Percentiles rank a stretch among this genome's conserved stretches.
These are phyloP conservation scores for Elgonia sp. DNA, from an alignment of 2,888 invertebrate genomes.

Conservation along the genomic window DNA sequence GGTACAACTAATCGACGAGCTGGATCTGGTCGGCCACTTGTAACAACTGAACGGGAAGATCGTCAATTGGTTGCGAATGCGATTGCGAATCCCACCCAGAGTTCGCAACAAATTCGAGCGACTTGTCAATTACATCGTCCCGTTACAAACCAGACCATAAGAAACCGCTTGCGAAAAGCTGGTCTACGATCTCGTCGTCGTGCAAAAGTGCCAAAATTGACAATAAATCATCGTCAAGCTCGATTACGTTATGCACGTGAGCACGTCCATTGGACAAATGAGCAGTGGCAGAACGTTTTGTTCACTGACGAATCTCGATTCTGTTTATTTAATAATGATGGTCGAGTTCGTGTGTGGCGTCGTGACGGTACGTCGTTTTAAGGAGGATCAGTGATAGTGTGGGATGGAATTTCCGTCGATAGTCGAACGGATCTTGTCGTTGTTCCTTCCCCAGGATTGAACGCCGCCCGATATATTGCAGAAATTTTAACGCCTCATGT, in stretches of 20 bases:
- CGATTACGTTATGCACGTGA: background rate
- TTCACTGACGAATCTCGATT: background rate
- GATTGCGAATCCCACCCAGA: background rate
- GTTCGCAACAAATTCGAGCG: background rate
- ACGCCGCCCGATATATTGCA: background rate
- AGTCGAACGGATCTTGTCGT: background rate
- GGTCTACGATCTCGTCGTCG: background rate
- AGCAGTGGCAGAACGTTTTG: background rate
- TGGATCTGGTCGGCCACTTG: background rate
- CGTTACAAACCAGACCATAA: background rate
- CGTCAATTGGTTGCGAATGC: too few relatives aligned
- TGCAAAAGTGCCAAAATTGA: background rate
- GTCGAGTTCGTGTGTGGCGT: background rate
- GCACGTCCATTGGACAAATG: background rate
- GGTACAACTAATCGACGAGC: background rate
- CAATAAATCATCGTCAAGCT: background rate
- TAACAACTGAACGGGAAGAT: too few relatives aligned
- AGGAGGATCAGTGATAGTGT: background rate
- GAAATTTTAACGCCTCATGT: constrained; percentile 2
- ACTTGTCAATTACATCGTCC: background rate
- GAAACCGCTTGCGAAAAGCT: background rate
- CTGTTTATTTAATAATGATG: background rate
- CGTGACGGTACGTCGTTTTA: background rate
- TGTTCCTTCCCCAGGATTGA: background rate
- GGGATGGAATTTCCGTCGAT: background rate